Conservation (phyloP, 1,140 invertebrate species). For the Notospermus geniculatus region DNA sequence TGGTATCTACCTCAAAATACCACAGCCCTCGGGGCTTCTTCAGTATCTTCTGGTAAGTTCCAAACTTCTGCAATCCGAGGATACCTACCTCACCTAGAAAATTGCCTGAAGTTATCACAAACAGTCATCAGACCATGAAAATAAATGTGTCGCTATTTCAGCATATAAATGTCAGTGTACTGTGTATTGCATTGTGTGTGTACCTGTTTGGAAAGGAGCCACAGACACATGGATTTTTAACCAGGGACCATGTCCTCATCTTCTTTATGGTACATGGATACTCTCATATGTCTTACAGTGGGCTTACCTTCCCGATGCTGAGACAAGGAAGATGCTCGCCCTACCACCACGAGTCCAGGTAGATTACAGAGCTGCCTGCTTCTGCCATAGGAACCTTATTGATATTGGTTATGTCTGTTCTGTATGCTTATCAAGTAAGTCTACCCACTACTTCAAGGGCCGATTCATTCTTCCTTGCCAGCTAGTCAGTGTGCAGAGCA, state of each 20-base stretch:
- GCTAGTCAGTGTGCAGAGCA: background rate
- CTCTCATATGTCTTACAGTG: constrained; percentile 72
- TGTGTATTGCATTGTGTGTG: too few relatives aligned
- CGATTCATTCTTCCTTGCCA: background rate
- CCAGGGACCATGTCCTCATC: too few relatives aligned
- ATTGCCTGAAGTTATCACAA: too few relatives aligned
- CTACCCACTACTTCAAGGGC: background rate
- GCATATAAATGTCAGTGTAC: too few relatives aligned
- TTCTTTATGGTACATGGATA: constrained; percentile 22
- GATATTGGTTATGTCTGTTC: constrained; percentile 97
- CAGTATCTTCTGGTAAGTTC: constrained; percentile 83
- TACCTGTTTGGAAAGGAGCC: too few relatives aligned
- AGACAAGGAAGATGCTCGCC: constrained; percentile 76
- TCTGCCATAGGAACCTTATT: constrained; percentile 94
- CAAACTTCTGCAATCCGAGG: too few relatives aligned
- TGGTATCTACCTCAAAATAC: constrained; percentile 72
- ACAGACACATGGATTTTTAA: too few relatives aligned
- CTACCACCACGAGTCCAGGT: constrained; percentile 86
- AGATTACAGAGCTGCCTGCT: constrained; percentile 94
- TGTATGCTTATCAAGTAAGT: constrained; percentile 90
- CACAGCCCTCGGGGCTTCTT: constrained; percentile 63
- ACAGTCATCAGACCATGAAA: too few relatives aligned
- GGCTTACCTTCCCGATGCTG: constrained; percentile 87
- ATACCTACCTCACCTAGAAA: too few relatives aligned
- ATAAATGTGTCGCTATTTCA: too few relatives aligned